These are phyloP conservation scores for Ceriagrion tenellum DNA, from an alignment of 2,888 invertebrate genomes.

Conservation along the genomic window DNA sequence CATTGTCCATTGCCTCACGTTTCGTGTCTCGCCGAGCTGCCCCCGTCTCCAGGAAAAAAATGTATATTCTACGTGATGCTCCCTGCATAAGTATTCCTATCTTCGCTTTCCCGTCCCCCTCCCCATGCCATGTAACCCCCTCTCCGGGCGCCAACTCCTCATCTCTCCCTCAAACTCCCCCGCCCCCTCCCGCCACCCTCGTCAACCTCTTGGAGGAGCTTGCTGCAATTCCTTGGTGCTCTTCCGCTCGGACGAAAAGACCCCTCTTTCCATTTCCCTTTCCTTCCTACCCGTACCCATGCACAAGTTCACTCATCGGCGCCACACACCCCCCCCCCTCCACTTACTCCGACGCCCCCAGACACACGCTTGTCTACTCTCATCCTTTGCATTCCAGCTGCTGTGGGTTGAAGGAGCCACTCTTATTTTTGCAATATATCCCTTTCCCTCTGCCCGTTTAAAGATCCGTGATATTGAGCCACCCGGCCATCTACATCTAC, in stretches of 20 bases:
- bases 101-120: background rate
- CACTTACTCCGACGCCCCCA: background rate
- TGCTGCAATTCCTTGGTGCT: background rate
- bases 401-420: background rate
- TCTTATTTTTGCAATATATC: background rate
- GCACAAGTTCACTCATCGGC: background rate
- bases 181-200: background rate
- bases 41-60: background rate
- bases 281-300: background rate
- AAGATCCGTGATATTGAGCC: too few relatives aligned
- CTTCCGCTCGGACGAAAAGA: background rate
- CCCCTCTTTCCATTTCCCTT: background rate
- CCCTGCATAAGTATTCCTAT: background rate
- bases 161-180: background rate
- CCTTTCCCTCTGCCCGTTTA: too few relatives aligned
- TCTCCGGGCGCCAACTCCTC: background rate
- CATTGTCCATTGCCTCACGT: background rate
- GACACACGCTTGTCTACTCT: background rate
- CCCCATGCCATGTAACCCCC: background rate
- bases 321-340: background rate
- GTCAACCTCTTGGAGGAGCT: background rate
- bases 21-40: background rate
- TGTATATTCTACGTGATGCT: background rate
- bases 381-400: background rate
- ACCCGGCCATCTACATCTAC: too few relatives aligned